phyloP scores from a whole-genome alignment of 2,113 vertebrate genomes.

The Rhea pennata region DNA sequence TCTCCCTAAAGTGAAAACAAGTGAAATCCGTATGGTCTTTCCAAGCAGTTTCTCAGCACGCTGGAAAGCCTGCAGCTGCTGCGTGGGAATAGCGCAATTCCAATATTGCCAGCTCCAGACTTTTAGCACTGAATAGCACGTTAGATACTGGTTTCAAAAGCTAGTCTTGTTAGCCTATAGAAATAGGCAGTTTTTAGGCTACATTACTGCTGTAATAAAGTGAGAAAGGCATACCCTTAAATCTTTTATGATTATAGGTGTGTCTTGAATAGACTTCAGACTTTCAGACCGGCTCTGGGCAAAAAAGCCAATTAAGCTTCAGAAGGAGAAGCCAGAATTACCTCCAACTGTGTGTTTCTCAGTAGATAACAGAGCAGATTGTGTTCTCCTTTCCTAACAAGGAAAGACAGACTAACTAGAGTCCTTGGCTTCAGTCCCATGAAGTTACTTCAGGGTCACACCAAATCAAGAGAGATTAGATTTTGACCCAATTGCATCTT shows the following conservation, averaged over 20 bases:
- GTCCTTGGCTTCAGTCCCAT: not conserved
- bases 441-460: not conserved
- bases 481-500: not conserved
- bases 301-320: slow-evolving; percentile 63
- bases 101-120: slow-evolving; percentile 17
- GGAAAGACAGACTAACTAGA: not conserved
- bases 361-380: not conserved
- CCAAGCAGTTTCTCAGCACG: not conserved
- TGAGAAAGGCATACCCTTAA: slow-evolving; percentile 68
- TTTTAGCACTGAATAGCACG: slow-evolving; percentile 48
- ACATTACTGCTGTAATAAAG: slow-evolving; percentile 61
- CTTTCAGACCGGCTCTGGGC: slow-evolving; percentile 60
- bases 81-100: not conserved
- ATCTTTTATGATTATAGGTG: slow-evolving; percentile 65
- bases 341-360: not conserved
- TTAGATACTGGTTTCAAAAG: slow-evolving; percentile 33
- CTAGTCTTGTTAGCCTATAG: slow-evolving; percentile 59
- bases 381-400: not conserved
- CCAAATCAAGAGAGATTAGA: not conserved
- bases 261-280: slow-evolving; percentile 38
- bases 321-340: slow-evolving; percentile 53
- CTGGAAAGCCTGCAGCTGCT: slow-evolving; percentile 57
- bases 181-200: slow-evolving; percentile 61
- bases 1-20: slow-evolving; percentile 34
- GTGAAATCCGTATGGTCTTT: slow-evolving; percentile 15